Percentiles rank a stretch among this genome's conserved stretches.
These are phyloP conservation scores for Galerucella calmariensis DNA, from an alignment of 2,888 invertebrate species.

Conservation along the genomic window DNA sequence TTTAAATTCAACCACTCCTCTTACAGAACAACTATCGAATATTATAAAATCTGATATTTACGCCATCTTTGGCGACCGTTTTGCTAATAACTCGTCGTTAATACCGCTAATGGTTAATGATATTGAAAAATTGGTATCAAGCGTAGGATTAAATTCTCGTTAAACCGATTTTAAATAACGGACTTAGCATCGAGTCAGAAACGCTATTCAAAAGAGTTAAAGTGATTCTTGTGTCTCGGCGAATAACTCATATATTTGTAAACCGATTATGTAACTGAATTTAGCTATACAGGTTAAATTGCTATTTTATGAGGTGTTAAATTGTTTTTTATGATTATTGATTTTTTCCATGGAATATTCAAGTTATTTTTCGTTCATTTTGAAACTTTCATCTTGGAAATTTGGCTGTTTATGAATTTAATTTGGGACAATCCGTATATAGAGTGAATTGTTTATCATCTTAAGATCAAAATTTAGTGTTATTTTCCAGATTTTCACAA, in stretches of 20 bases:
- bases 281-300: neutral
- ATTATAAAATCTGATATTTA: constrained; percentile 6
- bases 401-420: too few species aligned
- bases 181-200: constrained; percentile 20
- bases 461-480: too few species aligned
- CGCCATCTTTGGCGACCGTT: constrained; percentile 9
- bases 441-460: too few species aligned
- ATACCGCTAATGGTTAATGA: constrained; percentile 26
- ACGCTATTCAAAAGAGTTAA: constrained; percentile 32
- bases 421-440: too few species aligned
- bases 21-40: neutral
- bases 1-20: neutral
- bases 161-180: constrained; percentile 38
- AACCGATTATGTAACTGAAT: constrained; percentile 35
- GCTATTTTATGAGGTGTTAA: neutral
- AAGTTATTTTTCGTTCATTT: too few species aligned
- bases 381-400: too few species aligned
- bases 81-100: constrained; percentile 27
- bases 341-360: too few species aligned
- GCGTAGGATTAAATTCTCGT: constrained; percentile 34
- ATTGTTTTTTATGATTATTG: neutral
- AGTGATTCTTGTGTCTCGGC: constrained; percentile 37
- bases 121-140: constrained; percentile 36
- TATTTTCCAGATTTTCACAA: too few species aligned
- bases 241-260: constrained; percentile 37